Evolutionary conservation across 30 jellyfish, hydroid and myxozoan genomes (phyloP).

Genomic region (Nemopilema nomurai): DNA sequence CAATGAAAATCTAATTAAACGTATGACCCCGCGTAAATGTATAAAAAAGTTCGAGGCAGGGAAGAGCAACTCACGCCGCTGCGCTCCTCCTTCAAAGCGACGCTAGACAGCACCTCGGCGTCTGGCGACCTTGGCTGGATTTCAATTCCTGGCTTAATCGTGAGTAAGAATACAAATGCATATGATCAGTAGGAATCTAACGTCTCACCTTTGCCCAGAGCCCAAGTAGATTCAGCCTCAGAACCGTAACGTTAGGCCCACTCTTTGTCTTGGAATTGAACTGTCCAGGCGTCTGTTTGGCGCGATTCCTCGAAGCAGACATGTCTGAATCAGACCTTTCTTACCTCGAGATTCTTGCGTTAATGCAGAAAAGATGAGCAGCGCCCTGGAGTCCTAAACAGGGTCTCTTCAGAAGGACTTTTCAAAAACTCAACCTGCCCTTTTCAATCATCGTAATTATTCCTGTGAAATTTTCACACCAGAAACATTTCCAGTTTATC

Average conservation of each 20-base stretch:
- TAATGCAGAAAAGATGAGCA: no score
- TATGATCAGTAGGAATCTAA: neutral
- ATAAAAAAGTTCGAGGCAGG: no score
- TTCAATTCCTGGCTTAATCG: no score
- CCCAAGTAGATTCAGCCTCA: slow-evolving; percentile 57
- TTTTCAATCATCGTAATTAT: no score
- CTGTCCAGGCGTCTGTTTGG: neutral
- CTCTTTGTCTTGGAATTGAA: neutral
- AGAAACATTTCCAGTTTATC: neutral
- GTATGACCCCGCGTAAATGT: no score
- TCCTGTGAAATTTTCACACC: neutral
- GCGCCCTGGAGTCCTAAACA: neutral
- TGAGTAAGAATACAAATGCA: no score
- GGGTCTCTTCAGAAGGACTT: neutral
- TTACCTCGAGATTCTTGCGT: no score
- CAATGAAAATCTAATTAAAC: no score
- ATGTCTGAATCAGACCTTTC: neutral
- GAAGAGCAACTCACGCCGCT: neutral
- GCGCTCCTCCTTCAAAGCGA: neutral
- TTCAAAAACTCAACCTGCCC: no score
- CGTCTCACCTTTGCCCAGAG: slow-evolving; percentile 64
- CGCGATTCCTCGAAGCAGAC: neutral
- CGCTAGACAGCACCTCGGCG: no score
- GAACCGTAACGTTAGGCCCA: slow-evolving; percentile 52
- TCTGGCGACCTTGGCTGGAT: no score